Base-by-base conservation (phyloP, 2,888 invertebrate genomes). In the Liodrosophila aerea region DNA sequence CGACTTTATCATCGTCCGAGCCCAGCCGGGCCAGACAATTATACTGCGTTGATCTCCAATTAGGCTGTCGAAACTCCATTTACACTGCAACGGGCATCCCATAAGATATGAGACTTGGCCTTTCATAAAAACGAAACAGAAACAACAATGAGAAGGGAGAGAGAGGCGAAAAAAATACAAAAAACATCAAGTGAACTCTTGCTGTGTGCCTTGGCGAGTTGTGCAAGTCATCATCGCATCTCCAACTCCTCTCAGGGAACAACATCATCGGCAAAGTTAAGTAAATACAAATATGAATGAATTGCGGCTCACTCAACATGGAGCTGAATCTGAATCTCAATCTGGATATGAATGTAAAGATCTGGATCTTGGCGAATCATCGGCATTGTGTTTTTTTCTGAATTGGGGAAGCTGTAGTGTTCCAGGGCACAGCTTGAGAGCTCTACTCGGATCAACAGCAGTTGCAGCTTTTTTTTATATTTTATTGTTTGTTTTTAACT, bases 41-140 rank as follows among this genome's bases (percentile, higher is more conserved):
- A 83, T 80, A 80, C 64, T 76, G 69, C 75, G 78, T 76, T 81
- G 83, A 85, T 85, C 81, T 76, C 78, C 85, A 85, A 85, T 85
- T 85, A 85, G 81, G 85, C 84, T 84, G 84, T 85, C 84, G 85
- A 85, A 85, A 80, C 82, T 83, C 82, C 85, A 83, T 83, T 84
- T 83, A 82, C 84, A 80, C 82, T 73, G 78, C 77, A 77, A 64
- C 77, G 64, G 75, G 69, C 77, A 70, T 73, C 64, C 67, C 76
- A 73, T 72, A 72, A 76, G 77, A 69, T 54, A 75, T 72, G 63
- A 64, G 67, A 61, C 61, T 52, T 70, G 46, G 60, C 46, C 76
- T 76, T 64, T 70, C 66, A 73, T 57, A 54, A 47, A 43, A 46
- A n/a, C 12, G 1, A 15, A 43, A 60, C 39, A 36, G 31, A 29